Conservation (phyloP, 2,797 vertebrate genomes). For the Liparis tanakae region DNA sequence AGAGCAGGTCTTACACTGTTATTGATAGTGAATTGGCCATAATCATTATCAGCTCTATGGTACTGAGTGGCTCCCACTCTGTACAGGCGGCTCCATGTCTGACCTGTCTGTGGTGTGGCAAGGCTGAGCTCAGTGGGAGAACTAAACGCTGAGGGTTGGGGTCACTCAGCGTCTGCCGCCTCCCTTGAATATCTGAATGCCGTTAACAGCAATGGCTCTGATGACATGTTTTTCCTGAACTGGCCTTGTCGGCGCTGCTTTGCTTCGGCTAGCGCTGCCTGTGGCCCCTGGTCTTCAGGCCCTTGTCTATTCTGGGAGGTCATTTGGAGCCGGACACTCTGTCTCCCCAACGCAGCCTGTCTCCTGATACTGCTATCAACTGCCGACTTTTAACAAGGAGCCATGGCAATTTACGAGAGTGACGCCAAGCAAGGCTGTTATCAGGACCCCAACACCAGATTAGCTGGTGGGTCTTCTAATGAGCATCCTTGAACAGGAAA, state of each 20-base stretch:
- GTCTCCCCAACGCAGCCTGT: conserved; percentile 85
- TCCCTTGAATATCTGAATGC: conserved; percentile 78
- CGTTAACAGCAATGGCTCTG: conserved; percentile 86
- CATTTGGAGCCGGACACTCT: conserved; percentile 87
- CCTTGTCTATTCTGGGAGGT: conserved; percentile 89
- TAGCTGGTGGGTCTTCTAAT: conserved; percentile 84
- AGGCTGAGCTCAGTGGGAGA: conserved; percentile 63
- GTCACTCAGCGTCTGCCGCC: conserved; percentile 77
- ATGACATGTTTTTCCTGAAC: conserved; percentile 88
- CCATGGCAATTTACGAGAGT: conserved; percentile 84
- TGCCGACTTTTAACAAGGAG: conserved; percentile 87
- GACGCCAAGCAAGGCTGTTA: conserved; percentile 88
- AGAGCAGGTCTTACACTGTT: conserved; percentile 67
- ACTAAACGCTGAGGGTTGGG: conserved; percentile 56
- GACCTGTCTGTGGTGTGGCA: conserved; percentile 73
- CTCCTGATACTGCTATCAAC: conserved; percentile 90
- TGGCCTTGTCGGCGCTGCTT: conserved; percentile 63
- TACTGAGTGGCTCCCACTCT: conserved; percentile 74
- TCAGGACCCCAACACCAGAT: conserved; percentile 85
- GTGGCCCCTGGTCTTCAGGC: conserved; percentile 78
- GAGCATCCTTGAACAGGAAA: conserved; percentile 81
- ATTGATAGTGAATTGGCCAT: conserved; percentile 69
- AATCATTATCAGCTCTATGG: conserved; percentile 75
- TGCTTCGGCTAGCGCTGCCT: conserved; percentile 57
- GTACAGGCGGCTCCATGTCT: conserved; percentile 82